Evolutionary conservation across 1,140 invertebrate species (phyloP).

Genomic region (Meteorus sp.): DNA sequence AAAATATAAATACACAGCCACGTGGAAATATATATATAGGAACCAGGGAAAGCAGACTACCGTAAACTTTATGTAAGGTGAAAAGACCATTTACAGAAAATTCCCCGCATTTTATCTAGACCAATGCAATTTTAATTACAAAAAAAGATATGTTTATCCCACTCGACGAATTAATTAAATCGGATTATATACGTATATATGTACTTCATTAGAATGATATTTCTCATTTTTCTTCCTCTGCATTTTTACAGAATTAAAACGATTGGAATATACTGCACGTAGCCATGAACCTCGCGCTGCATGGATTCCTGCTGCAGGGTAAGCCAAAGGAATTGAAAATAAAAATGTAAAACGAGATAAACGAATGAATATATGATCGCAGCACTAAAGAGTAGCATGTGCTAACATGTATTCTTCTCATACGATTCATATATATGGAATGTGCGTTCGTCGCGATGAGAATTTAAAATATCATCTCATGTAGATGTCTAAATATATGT

Average conservation of each 20-base stretch:
- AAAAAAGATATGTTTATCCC: too few species aligned
- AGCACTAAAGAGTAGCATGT: not conserved
- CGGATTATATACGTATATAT: too few species aligned
- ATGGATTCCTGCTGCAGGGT: conserved; percentile 58
- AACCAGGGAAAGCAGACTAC: conserved; percentile 41
- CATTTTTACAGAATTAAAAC: conserved; percentile 42
- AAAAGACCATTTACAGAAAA: conserved; percentile 39
- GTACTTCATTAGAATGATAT: not conserved
- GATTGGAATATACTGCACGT: conserved; percentile 40
- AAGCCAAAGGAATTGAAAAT: conserved; percentile 27
- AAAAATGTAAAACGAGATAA: not conserved
- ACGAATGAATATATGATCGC: not conserved
- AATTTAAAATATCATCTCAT: too few species aligned
- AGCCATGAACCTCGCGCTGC: conserved; percentile 60
- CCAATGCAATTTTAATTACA: too few species aligned
- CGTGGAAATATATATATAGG: too few species aligned
- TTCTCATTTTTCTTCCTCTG: conserved; percentile 18
- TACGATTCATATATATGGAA: not conserved
- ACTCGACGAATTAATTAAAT: too few species aligned
- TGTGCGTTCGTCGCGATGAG: conserved; percentile 1
- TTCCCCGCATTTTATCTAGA: not conserved
- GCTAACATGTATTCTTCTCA: not conserved
- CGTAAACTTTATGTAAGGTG: conserved; percentile 45
- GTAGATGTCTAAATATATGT: too few species aligned
- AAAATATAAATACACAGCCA: too few species aligned